Base-by-base conservation (phyloP, 2,113 vertebrate species). In the Protobothrops flavoviridis region DNA sequence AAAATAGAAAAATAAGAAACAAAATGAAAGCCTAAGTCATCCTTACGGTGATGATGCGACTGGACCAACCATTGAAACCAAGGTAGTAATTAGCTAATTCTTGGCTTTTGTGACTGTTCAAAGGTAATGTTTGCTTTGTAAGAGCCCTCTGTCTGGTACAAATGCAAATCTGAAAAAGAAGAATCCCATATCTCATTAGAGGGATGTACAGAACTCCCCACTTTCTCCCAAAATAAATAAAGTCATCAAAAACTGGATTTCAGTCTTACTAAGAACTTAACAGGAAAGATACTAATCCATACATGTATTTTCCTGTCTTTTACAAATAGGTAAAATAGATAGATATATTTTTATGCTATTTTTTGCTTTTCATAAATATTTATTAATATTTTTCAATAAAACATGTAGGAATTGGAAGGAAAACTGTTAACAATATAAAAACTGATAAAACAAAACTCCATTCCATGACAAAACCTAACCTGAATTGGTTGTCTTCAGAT, bases 11-110 rank as follows among this genome's bases (percentile, higher is more conserved):
- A n/a, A 52, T 53, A 50, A 86, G 64, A 52, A 87, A 7, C 26
- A 43, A 59, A 0, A 4, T 29, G 1, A 12, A 56, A 89, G 33
- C 4, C 15, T 33, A 93, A 92, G 13, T 26, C 29, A 0, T 26
- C 45, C 96, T 97, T 96, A 98, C 98, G 24, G 95, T 97, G 81
- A 98, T 86, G 69, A 98, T 97, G 85, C 87, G 96, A 93, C 97
- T 98, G 69, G 95, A 98, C 98, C 98, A 98, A n/a, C 98, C 97
- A 1, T 97, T 97, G 91, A 98, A 98, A 12, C 98, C 97, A 39
- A 98, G 96, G 93, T 98, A 98, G 93, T 97, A 95, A 94, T 98
- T 98, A 61, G 98, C 98, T 59, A 98, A 23, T 45, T 98, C 96
- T 92, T 97, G 97, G 94, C 98, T 98, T 86, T 95, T 98, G 94